phyloP scores from a whole-genome alignment of 2,888 invertebrate genomes.

The Napeogenes sylphis region DNA sequence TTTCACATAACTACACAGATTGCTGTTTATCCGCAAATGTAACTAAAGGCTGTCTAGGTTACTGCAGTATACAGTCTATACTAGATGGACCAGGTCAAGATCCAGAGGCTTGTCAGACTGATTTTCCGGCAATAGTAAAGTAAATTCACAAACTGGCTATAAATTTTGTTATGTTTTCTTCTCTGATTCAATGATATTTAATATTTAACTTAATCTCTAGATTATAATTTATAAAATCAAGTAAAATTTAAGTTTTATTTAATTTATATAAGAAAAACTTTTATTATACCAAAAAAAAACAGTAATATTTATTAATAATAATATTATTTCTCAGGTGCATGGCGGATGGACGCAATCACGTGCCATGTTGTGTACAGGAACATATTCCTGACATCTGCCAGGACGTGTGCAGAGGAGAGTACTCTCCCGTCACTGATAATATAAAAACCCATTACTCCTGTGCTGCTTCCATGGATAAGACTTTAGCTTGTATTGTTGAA shows the following conservation, averaged over 20 bases:
- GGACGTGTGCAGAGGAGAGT: slow-evolving; percentile 90
- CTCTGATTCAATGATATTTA: too few species aligned
- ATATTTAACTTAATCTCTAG: too few species aligned
- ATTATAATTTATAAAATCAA: too few species aligned
- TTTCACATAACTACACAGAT: slow-evolving; percentile 87
- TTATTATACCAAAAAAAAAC: too few species aligned
- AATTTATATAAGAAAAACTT: too few species aligned
- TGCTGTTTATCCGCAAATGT: slow-evolving; percentile 86
- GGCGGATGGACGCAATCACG: slow-evolving; percentile 90
- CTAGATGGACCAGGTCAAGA: slow-evolving; percentile 87
- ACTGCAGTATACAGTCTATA: slow-evolving; percentile 88
- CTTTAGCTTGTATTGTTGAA: slow-evolving; percentile 88
- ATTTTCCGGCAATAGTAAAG: slow-evolving; percentile 87
- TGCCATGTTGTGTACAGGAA: slow-evolving; percentile 89
- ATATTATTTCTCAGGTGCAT: slow-evolving; percentile 72
- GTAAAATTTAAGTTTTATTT: too few species aligned
- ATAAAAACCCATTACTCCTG: slow-evolving; percentile 91
- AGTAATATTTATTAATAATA: neutral
- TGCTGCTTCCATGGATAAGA: slow-evolving; percentile 88
- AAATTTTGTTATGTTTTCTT: neutral
- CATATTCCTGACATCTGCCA: slow-evolving; percentile 90
- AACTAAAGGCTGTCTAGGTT: slow-evolving; percentile 84
- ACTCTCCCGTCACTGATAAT: slow-evolving; percentile 89
- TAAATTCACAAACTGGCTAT: slow-evolving; percentile 38
- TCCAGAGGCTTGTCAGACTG: slow-evolving; percentile 87